A percentile compares a stretch with the other conserved stretches of the same genome.
Conservation (phyloP, 1,140 invertebrate species). For the Laupala kohalensis region DNA sequence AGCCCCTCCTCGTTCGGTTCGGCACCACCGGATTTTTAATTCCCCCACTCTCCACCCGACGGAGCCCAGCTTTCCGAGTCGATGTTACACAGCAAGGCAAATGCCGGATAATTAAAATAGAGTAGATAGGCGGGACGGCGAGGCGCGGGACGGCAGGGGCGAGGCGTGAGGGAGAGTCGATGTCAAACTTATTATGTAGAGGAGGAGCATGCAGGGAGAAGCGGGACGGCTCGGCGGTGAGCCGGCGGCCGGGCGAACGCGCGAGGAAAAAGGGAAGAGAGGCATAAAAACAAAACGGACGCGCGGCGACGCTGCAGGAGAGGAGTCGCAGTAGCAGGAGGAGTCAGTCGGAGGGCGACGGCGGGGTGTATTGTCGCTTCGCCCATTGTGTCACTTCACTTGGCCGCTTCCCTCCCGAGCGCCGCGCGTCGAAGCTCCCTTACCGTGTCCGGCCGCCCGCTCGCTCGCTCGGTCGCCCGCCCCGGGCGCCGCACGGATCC, state of each 20-base stretch:
- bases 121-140: neutral
- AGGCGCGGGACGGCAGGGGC: neutral
- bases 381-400: neutral
- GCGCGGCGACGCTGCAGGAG: neutral
- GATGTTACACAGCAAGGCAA: slow-evolving; percentile 3
- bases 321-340: neutral
- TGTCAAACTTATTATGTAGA: neutral
- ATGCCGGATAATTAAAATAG: slow-evolving; percentile 5
- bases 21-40: slow-evolving; percentile 9
- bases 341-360: neutral
- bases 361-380: neutral
- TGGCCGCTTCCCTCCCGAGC: neutral
- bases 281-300: neutral
- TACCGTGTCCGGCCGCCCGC: neutral
- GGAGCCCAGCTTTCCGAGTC: slow-evolving; percentile 4
- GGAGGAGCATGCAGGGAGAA: neutral
- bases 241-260: neutral
- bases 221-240: neutral
- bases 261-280: neutral
- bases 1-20: neutral
- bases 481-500: neutral
- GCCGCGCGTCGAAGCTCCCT: neutral
- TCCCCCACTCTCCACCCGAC: slow-evolving; percentile 4
- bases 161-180: neutral
- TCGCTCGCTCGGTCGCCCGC: too few relatives aligned